Evolutionary conservation across 2,113 vertebrate species (phyloP), one percentile per base, ranked within the genome.

Genomic region (Cyprinodon tularosa): DNA sequence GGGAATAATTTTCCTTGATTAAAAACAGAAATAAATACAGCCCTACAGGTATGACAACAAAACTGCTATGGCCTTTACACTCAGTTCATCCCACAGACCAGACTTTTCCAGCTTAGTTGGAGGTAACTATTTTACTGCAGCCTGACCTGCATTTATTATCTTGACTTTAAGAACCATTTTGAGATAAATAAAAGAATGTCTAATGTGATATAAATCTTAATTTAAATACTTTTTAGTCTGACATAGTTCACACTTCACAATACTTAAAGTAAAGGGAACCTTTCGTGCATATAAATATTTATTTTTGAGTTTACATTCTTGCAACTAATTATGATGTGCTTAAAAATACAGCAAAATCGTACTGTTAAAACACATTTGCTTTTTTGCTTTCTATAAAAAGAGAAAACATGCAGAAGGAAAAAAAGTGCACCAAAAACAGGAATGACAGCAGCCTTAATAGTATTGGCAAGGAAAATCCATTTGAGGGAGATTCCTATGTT

Each of bases 1-100:
- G 96, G 96, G 86, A 97, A 92, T 94, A 91, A 96, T 97, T 96
- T 96, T 86, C 90, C 86, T 91, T 92, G 93, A 96, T 96, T 96
- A 96, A 94, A 95, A 95, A 93, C 90, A 93, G 94, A 96, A 96
- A 96, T 95, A 96, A 96, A 95, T 93, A 95, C 74, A 15, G 65
- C 82, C 89, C 71, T 88, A n/a, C 62, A 65, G 63, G 63, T 65
- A 87, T 88, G 78, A 93, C 95, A 96, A 94, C 91, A 93, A 61
- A 70, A 67, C 60, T 73, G 64, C 72, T 90, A 1, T 80, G 85
- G 71, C 53, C 81, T 71, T 79, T 76, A 77, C 12, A 66, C 76
- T 81, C 71, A 84, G 77, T 86, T 74, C 37, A 84, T 57, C 62
- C 65, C 37, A 68, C 36, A 50, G 80, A 77, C 68, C 62, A 81